Conservation (phyloP, 2,797 vertebrate genomes). For the Onychomys arenicola region DNA sequence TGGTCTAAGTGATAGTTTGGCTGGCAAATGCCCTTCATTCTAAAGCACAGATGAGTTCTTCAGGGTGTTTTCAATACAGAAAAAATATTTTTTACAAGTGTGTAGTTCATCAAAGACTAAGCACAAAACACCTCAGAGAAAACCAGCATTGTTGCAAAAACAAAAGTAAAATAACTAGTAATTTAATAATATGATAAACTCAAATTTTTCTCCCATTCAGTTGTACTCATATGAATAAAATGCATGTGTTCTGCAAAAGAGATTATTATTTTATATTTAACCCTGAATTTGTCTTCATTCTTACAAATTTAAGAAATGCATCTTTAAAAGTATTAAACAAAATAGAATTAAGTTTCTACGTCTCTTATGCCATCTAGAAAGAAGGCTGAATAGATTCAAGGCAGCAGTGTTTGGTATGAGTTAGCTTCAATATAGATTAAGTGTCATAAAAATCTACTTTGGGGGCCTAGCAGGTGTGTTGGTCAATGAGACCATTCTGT, state of each 20-base stretch:
- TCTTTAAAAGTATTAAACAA: background rate
- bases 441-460: too few species aligned
- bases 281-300: background rate
- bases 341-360: background rate
- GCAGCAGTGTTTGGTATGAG: background rate
- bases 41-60: background rate
- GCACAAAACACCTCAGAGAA: background rate
- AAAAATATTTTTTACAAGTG: background rate
- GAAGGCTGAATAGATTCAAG: background rate
- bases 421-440: background rate
- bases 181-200: background rate
- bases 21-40: background rate
- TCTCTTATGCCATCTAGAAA: background rate
- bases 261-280: background rate
- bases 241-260: background rate
- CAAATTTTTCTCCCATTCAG: background rate
- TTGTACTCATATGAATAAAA: background rate
- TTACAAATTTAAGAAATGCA: constrained; percentile 5
- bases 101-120: background rate
- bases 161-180: background rate
- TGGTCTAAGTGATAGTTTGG: background rate
- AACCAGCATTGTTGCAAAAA: background rate
- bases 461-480: too few species aligned
- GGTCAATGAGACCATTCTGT: background rate
- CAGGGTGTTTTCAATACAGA: background rate